Evolutionary conservation across 2,113 vertebrate genomes (phyloP).

Genomic region (Dromiciops gliroides): DNA sequence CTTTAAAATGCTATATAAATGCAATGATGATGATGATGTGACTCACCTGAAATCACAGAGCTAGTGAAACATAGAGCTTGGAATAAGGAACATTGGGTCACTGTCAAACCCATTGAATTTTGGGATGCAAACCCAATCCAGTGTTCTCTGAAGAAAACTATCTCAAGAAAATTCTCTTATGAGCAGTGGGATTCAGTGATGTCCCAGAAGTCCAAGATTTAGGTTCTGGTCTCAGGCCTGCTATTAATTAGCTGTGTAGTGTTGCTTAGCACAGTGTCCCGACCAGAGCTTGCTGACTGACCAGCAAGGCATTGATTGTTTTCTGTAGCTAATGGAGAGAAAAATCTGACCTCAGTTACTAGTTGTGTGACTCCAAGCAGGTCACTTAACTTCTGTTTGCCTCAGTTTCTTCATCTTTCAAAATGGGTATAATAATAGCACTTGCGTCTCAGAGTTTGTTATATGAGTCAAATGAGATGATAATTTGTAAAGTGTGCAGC

Average conservation of each 20-base stretch:
- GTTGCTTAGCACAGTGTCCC: neutral
- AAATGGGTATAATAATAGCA: no score
- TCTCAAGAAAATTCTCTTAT: neutral
- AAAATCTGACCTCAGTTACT: neutral
- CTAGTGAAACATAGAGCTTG: neutral
- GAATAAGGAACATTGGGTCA: neutral
- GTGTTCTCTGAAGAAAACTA: neutral
- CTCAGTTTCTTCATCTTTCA: neutral
- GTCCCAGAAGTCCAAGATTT: neutral
- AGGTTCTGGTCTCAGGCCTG: neutral
- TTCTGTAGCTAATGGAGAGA: neutral
- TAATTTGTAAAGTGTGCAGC: no score
- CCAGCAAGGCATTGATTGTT: neutral
- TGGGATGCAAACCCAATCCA: neutral
- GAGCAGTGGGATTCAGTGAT: neutral
- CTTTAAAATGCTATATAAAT: neutral
- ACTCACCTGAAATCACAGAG: neutral
- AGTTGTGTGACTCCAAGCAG: neutral
- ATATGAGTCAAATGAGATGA: no score
- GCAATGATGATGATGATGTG: neutral
- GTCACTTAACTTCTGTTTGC: neutral
- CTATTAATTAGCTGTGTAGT: neutral
- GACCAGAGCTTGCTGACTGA: neutral
- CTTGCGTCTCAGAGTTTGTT: no score
- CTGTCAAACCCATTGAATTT: neutral